Percentiles rank a stretch among this genome's conserved stretches.
phyloP scores from a whole-genome alignment of 2,797 vertebrate genomes.

The Rhinichthys osculus region DNA sequence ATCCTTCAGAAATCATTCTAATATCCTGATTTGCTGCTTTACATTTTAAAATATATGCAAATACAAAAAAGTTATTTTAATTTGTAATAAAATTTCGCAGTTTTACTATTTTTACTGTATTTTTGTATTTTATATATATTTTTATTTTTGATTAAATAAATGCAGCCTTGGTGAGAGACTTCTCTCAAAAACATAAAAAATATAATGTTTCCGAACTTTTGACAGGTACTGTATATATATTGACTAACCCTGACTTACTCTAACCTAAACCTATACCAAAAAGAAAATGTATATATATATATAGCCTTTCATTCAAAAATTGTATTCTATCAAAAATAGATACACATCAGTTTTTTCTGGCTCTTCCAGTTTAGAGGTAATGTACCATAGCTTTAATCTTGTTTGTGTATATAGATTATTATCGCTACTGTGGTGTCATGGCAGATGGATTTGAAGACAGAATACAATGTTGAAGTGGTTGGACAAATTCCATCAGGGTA shows the following conservation, averaged over 20 bases:
- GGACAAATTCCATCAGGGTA: slow-evolving; percentile 90
- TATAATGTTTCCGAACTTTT: neutral
- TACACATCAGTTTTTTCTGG: neutral
- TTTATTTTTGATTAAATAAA: neutral
- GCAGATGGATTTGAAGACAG: slow-evolving; percentile 71
- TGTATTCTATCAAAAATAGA: neutral
- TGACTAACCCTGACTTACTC: neutral
- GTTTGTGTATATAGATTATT: slow-evolving; percentile 77
- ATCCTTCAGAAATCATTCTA: too few relatives aligned
- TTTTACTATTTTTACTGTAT: neutral
- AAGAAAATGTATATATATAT: neutral
- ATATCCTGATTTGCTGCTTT: too few relatives aligned
- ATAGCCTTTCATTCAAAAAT: neutral
- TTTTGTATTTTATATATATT: neutral
- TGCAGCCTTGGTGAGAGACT: neutral
- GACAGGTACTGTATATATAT: neutral
- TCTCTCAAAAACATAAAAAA: neutral
- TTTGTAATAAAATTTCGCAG: neutral
- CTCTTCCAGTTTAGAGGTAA: neutral
- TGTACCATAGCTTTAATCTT: neutral
- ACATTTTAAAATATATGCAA: neutral
- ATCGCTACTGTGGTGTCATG: slow-evolving; percentile 88
- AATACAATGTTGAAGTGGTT: slow-evolving; percentile 84
- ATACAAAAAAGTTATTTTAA: neutral
- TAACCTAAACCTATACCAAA: neutral